Percentiles rank a stretch among this genome's conserved stretches.
Evolutionary conservation across 2,113 vertebrate species (phyloP).

Genomic region (Dascyllus trimaculatus): DNA sequence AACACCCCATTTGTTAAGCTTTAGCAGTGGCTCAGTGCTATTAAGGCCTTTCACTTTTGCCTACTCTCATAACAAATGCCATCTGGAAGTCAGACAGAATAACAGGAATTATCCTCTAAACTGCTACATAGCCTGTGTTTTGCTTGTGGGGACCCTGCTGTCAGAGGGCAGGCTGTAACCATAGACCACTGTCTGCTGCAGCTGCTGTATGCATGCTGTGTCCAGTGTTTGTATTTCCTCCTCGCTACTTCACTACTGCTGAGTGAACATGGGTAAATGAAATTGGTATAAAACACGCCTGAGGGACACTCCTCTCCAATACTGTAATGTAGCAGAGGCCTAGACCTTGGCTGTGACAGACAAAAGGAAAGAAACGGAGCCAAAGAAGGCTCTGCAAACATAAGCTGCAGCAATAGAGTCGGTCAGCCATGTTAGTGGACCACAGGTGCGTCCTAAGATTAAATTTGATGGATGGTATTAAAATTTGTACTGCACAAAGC

Average conservation of each 20-base stretch:
- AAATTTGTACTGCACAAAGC: conserved; percentile 13
- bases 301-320: not conserved
- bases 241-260: not conserved
- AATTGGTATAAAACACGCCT: conserved; percentile 18
- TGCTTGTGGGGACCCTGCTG: too few relatives aligned
- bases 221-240: conserved; percentile 5
- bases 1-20: conserved; percentile 24
- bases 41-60: conserved; percentile 29
- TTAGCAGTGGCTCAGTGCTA: conserved; percentile 12
- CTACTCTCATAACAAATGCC: conserved; percentile 21
- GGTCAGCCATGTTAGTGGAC: not conserved
- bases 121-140: not conserved
- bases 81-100: conserved; percentile 35
- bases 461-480: conserved; percentile 4
- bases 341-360: conserved; percentile 2
- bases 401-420: not conserved
- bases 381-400: not conserved
- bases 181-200: conserved; percentile 1
- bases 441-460: conserved; percentile 1
- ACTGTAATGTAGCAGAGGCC: not conserved
- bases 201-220: conserved; percentile 6
- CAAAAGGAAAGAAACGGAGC: not conserved
- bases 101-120: conserved; percentile 22
- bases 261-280: conserved; percentile 14
- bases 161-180: not conserved